Evolutionary conservation across 2,797 vertebrate genomes (phyloP), one percentile per base, ranked within the genome.

Genomic region (Salarias fasciatus): DNA sequence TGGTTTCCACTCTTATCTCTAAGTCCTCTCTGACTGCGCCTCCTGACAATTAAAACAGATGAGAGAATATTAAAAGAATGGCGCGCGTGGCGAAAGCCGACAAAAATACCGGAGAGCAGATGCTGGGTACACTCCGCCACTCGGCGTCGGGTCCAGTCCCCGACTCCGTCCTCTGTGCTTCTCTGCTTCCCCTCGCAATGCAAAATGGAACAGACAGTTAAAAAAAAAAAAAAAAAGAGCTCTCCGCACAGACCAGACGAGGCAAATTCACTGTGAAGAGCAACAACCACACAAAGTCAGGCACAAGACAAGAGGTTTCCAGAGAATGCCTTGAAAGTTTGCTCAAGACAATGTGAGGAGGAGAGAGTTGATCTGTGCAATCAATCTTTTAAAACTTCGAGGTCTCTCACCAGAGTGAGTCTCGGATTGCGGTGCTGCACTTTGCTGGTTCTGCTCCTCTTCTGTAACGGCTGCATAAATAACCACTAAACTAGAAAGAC

Each of bases 21-120:
- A 43, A 62, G 51, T 73, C 63, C 72, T 55, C 64, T 50, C 48
- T 68, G 56, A 67, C 52, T 48, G 53, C 43, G 48, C 62, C 67
- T 40, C 75, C 72, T 63, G 59, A 85, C 86, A 87, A 89, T 88
- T 82, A 80, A 85, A 89, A 79, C 79, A 85, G 79, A 87, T 82
- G 82, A 90, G 67, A 69, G 75, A 61, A 66, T 79, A 77, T 79
- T 83, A 78, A 77, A 85, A 69, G 75, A 86, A 73, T 52, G 53
- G 71, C 49, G 59, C 40, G 35, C 59, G 44, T 41, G 29, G 56
- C 64, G 56, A 72, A 79, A 76, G 57, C 48, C 38, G 51, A 78
- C 56, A 1, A 62, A 87, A 87, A 77, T 77, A 87, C 18, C 61
- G 76, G 58, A 24, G 52, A 77, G 53, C 86, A 87, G 86, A 89